phyloP scores from a whole-genome alignment of 35 echinoderm and acorn worm species.

The Anneissia japonica region DNA sequence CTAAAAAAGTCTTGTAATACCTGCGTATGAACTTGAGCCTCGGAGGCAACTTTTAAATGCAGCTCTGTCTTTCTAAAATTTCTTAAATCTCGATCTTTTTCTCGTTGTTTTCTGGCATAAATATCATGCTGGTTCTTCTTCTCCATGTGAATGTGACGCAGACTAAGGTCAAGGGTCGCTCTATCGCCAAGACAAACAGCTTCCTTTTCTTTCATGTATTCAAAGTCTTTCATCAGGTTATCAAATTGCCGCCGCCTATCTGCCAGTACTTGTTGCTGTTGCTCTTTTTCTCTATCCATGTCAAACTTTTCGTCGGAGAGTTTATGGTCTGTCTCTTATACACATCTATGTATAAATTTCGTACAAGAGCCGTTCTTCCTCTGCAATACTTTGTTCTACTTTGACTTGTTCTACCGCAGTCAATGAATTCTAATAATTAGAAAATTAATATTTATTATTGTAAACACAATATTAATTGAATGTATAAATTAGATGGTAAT shows the following conservation, averaged over 20 bases:
- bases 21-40: conserved; percentile 79
- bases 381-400: conserved; percentile 96
- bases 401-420: conserved; percentile 99
- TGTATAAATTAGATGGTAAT: too few species aligned
- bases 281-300: conserved; percentile 79
- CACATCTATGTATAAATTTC: conserved; percentile 54
- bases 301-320: conserved; percentile 87
- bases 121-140: conserved; percentile 99
- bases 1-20: too few species aligned
- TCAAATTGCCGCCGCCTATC: conserved; percentile 74
- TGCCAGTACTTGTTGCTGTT: conserved; percentile 44
- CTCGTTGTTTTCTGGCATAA: conserved; percentile 85
- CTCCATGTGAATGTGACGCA: conserved; percentile 94
- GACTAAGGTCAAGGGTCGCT: conserved; percentile 83
- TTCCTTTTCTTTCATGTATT: conserved; percentile 96
- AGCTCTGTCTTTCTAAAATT: conserved; percentile 97
- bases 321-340: conserved; percentile 41
- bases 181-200: conserved; percentile 92
- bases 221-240: conserved; percentile 92
- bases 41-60: conserved; percentile 77
- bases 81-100: conserved; percentile 81
- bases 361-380: conserved; percentile 49
- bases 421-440: conserved; percentile 82
- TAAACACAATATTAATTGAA: too few species aligned
- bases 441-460: too few species aligned